Conservation (phyloP, 2,113 vertebrate species). For the Haemorhous mexicanus region DNA sequence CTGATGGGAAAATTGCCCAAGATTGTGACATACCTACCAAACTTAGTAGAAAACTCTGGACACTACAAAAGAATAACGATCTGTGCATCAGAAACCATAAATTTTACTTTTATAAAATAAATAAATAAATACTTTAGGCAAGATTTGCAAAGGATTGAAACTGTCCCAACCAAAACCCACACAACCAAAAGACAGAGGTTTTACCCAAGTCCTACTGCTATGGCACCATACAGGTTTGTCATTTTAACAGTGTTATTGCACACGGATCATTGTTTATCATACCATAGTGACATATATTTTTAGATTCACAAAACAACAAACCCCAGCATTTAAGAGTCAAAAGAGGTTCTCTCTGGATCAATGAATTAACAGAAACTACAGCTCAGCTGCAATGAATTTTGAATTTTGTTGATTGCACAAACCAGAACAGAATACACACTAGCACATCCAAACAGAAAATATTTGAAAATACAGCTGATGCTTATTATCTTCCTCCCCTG, state of each 20-base stretch:
- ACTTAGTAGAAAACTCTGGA: background rate
- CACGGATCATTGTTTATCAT: background rate
- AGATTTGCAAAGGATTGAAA: background rate
- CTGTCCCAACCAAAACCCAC: background rate
- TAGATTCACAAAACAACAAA: background rate
- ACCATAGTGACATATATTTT: background rate
- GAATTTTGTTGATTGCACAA: constrained; percentile 1
- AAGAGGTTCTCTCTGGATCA: background rate
- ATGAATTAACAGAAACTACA: constrained; percentile 2
- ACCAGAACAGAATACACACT: background rate
- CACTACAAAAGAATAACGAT: background rate
- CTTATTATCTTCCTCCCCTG: constrained; percentile 42
- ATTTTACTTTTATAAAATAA: background rate
- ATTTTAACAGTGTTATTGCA: background rate
- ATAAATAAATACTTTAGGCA: background rate
- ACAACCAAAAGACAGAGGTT: background rate
- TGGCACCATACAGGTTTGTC: background rate
- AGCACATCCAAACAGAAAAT: constrained; percentile 45
- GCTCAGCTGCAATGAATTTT: constrained; percentile 18
- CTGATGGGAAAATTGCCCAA: background rate
- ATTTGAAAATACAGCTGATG: constrained; percentile 67
- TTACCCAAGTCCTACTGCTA: background rate
- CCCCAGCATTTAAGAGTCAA: background rate
- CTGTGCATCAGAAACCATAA: background rate
- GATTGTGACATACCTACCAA: background rate